These are phyloP conservation scores for Liparis tanakae DNA, from an alignment of 2,797 vertebrate species.

Conservation along the genomic window DNA sequence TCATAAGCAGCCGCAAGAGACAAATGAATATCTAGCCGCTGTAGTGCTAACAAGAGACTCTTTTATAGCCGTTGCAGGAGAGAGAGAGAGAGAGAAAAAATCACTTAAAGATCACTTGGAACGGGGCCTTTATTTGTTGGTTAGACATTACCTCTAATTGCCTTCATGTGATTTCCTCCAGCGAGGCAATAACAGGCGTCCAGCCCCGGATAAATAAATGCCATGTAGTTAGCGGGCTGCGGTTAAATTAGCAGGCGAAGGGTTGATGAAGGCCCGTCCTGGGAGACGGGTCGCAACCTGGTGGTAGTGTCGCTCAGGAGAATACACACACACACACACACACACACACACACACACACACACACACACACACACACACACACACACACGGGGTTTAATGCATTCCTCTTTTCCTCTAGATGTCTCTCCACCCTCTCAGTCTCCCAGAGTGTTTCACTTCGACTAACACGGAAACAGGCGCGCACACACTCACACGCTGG, in stretches of 20 bases:
- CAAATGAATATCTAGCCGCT: conserved; percentile 68
- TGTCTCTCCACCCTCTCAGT: conserved; percentile 56
- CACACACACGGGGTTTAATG: conserved; percentile 56
- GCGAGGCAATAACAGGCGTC: conserved; percentile 51
- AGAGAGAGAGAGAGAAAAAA: conserved; percentile 39
- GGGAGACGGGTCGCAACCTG: conserved; percentile 51
- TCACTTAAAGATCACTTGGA: conserved; percentile 60
- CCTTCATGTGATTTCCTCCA: conserved; percentile 35
- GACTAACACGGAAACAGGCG: conserved; percentile 36
- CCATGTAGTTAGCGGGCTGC: conserved; percentile 56
- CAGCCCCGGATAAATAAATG: conserved; percentile 72
- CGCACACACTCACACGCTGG: conserved; percentile 37
- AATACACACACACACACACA: conserved; percentile 56
- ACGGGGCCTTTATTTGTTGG: conserved; percentile 70
- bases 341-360: conserved; percentile 39
- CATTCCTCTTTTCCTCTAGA: conserved; percentile 59
- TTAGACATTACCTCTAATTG: conserved; percentile 55
- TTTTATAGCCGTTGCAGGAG: conserved; percentile 64
- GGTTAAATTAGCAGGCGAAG: conserved; percentile 77
- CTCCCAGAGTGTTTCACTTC: conserved; percentile 46
- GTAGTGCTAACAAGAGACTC: conserved; percentile 68
- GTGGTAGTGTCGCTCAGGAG: conserved; percentile 63
- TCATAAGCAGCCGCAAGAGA: conserved; percentile 71
- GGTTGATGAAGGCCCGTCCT: conserved; percentile 77
- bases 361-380: conserved; percentile 41